Base-by-base conservation (phyloP, 2,113 vertebrate species). In the Entosphenus tridentatus region DNA sequence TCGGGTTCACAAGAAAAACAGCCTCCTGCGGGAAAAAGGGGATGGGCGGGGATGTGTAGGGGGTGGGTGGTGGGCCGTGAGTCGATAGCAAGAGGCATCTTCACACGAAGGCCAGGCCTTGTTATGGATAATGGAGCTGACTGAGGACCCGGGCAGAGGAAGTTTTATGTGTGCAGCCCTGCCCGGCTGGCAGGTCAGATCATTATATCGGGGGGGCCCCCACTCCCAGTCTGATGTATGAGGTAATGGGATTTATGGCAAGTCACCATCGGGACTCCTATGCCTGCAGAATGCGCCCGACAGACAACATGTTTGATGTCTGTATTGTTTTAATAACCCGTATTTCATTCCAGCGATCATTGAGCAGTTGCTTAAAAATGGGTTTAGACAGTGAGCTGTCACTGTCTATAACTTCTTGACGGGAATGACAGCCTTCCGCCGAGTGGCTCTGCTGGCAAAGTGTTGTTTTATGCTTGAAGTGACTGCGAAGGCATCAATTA, bases 1-100 rank as follows among this genome's bases (percentile, higher is more conserved):
- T 65, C 62, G 62, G 62, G 62, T 65, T 65, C 62, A 65, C 62
- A n/a, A 65, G 62, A 65, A 65, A 65, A 65, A 65, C 62, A 65
- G 62, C 62, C 62, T 65, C 62, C 21, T 39, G 39, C 39, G 39
- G 39, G 39, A 39, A 39, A 39, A 39, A 39, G 39, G 39, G 39
- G 39, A 39, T 39, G 39, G 39, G 39, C 39, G 39, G 39, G 39
- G 39, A 6, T 39, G 39, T 39, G 39, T 39, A 39, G 39, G 21
- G 62, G 62, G 62, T 10, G 62, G 62, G n/a, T 16, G n/a, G 62
- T 65, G n/a, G 62, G 62, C 62, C 62, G n/a, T 39, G 39, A 65
- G 62, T 65, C 62, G 62, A 65, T 65, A 65, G 62, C 21, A 21
- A 65, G 39, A 65, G 62, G 62, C 62, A 65, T 65, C 62, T 65